A percentile compares a stretch with the other conserved stretches of the same genome.
phyloP scores from a whole-genome alignment of 2,797 vertebrate species.

The Sebastes steindachneri region DNA sequence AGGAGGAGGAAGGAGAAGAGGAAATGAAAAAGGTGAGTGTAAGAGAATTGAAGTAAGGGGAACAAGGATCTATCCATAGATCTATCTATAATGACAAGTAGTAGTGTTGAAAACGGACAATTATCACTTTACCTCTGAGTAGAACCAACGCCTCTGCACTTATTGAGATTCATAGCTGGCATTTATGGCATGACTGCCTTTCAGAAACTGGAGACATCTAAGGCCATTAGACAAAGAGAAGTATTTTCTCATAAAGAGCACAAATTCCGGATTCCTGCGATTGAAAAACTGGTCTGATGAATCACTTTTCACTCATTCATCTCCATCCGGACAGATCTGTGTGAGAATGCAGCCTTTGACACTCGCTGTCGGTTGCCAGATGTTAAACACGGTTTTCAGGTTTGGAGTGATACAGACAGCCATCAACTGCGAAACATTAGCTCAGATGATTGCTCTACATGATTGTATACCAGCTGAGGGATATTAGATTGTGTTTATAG shows the following conservation, averaged over 20 bases:
- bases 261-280: background rate
- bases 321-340: slow-evolving; percentile 13
- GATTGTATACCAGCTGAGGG: slow-evolving; percentile 27
- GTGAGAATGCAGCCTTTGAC: background rate
- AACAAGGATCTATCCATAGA: background rate
- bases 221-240: slow-evolving; percentile 10
- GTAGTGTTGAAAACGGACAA: background rate
- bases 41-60: background rate
- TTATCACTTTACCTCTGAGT: slow-evolving; percentile 11
- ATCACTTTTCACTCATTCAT: background rate
- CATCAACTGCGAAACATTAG: slow-evolving; percentile 9
- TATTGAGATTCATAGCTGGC: background rate
- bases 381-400: slow-evolving; percentile 16
- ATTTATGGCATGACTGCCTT: background rate
- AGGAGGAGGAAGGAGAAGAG: background rate
- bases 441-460: slow-evolving; percentile 37
- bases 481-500: slow-evolving; percentile 42
- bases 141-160: background rate
- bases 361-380: slow-evolving; percentile 26
- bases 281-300: background rate
- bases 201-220: background rate
- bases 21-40: background rate
- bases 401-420: slow-evolving; percentile 9
- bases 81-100: background rate
- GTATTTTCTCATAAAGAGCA: background rate